These are phyloP conservation scores for Magallana nippona DNA, from an alignment of 2,888 invertebrate species.

Conservation along the genomic window DNA sequence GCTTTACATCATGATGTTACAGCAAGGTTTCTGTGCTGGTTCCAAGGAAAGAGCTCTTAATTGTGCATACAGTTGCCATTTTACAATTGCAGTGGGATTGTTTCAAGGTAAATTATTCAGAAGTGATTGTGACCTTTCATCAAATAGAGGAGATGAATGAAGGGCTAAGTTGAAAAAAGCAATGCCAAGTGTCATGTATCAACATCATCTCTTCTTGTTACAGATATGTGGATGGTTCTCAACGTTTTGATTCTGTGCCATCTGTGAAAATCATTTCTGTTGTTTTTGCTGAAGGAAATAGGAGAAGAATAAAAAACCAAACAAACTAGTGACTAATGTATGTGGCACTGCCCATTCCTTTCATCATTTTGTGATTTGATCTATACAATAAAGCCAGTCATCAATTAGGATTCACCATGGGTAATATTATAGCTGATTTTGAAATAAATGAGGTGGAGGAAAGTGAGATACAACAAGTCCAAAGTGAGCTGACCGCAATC, in stretches of 20 bases:
- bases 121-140: background rate
- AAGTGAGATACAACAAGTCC: conserved; percentile 30
- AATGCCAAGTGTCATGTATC: background rate
- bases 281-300: background rate
- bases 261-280: conserved; percentile 15
- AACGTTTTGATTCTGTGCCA: conserved; percentile 12
- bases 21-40: background rate
- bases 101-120: conserved; percentile 6
- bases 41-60: conserved; percentile 7
- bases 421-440: conserved; percentile 36
- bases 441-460: conserved; percentile 38
- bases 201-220: conserved; percentile 20
- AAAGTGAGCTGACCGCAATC: conserved; percentile 34
- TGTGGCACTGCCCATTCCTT: background rate
- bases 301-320: background rate
- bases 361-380: background rate
- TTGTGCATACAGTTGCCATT: conserved; percentile 16
- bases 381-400: background rate
- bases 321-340: background rate
- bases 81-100: conserved; percentile 17
- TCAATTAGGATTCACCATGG: background rate
- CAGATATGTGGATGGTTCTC: background rate
- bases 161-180: background rate
- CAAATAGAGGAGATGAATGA: background rate
- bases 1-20: background rate